Evolutionary conservation across 2,888 invertebrate species (phyloP), one percentile per base, ranked within the genome.

Genomic region (Hirtodrosophila histrioides): DNA sequence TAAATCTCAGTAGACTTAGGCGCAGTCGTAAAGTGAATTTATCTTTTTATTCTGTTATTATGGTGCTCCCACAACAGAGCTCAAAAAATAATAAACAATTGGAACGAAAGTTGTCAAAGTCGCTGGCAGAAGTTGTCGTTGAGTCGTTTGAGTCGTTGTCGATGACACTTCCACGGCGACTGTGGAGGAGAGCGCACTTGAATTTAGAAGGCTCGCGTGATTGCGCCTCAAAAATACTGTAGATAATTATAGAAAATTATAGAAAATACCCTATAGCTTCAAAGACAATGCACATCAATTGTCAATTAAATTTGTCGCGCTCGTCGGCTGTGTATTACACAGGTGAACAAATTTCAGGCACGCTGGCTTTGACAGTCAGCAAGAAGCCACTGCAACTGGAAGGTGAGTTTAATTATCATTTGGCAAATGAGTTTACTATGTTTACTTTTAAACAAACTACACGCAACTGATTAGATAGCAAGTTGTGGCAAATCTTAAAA

Each of bases 281-380:
- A 7, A 33, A 24, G 23, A 66, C 11, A 55, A 89, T 89, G 89
- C 62, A 72, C 49, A 62, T 84, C 24, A 57, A 67, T 33, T 88
- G 89, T 33, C 60, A 60, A 37, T 79, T 89, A 58, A 36, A 64
- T 58, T 79, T 89, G 69, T 70, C 82, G 53, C 88, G 84, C 37
- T 43, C 46, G 5, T 64, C 86, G 9, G 69, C 75, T 6, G 69
- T 89, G 51, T 89, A 86, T 46, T 85, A 84, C 73, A 71, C 79
- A 54, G 89, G 89, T 24, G 89, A 89, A 40, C 76, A 75, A 54
- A 54, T 89, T 53, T 54, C 54, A 33, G 89, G 89, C 11, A 57
- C 43, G 8, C 31, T 89, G 12, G 36, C 27, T 4, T 46, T 88
- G n/a, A 61, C 41, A 11, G n/a, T 75, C 33, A 24, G 46, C 46